Conservation (phyloP, 1,140 invertebrate species). For the Drosophila nigromelanica region DNA sequence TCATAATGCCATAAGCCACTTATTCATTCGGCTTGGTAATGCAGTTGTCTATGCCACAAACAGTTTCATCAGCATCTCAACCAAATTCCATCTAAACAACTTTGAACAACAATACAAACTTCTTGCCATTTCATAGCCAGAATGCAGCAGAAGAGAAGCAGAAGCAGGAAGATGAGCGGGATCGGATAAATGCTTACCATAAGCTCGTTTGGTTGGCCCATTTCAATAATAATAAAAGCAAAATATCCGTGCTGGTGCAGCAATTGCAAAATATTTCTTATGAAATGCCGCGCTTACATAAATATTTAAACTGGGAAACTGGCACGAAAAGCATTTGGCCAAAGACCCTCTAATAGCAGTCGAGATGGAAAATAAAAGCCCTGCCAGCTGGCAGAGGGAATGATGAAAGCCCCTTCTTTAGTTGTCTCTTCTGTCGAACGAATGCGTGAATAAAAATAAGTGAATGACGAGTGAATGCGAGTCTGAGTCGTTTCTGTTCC, state of each 20-base stretch:
- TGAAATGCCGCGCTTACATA: slow-evolving; percentile 64
- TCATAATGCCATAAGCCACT: not conserved
- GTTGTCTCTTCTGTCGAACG: slow-evolving; percentile 22
- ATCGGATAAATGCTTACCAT: slow-evolving; percentile 41
- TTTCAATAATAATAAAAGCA: slow-evolving; percentile 64
- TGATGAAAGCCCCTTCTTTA: slow-evolving; percentile 21
- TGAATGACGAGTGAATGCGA: slow-evolving; percentile 36
- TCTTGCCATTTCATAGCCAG: slow-evolving; percentile 23
- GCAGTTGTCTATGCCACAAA: not conserved
- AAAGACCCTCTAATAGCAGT: slow-evolving; percentile 27
- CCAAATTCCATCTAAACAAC: slow-evolving; percentile 21
- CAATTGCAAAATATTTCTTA: slow-evolving; percentile 65
- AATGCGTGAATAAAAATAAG: slow-evolving; percentile 19
- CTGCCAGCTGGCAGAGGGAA: slow-evolving; percentile 44
- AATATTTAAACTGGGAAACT: slow-evolving; percentile 72
- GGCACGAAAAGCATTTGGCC: slow-evolving; percentile 55
- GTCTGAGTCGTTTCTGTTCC: slow-evolving; percentile 43
- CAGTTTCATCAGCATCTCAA: slow-evolving; percentile 14
- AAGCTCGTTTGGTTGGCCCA: slow-evolving; percentile 49
- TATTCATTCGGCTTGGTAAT: not conserved
- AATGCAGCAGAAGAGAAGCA: slow-evolving; percentile 8
- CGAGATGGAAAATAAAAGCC: slow-evolving; percentile 62
- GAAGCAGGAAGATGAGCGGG: not conserved
- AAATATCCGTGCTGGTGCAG: slow-evolving; percentile 47
- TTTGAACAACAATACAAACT: slow-evolving; percentile 12